Evolutionary conservation across 2,797 vertebrate genomes (phyloP).

Genomic region (Pseudopleuronectes americanus): DNA sequence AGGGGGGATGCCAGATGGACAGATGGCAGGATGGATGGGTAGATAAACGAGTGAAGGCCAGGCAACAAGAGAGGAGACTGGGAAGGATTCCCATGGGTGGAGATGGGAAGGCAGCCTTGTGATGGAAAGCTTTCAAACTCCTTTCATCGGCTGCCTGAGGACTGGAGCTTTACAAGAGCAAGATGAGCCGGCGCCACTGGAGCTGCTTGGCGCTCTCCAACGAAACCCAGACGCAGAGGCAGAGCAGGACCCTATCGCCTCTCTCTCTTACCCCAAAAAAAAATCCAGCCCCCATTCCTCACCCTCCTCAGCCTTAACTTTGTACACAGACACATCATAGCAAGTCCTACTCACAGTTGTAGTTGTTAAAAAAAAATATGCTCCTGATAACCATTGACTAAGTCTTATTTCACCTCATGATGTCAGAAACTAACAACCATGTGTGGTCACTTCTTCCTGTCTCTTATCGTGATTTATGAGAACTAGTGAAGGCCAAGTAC

Average conservation of each 20-base stretch:
- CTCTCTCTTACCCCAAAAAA: slow-evolving; percentile 42
- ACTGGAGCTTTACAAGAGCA: slow-evolving; percentile 81
- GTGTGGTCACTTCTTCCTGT: neutral
- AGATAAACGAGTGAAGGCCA: slow-evolving; percentile 67
- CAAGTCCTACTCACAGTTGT: neutral
- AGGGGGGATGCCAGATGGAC: slow-evolving; percentile 65
- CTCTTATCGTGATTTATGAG: slow-evolving; percentile 2
- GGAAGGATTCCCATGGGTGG: slow-evolving; percentile 75
- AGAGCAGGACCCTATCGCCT: slow-evolving; percentile 62
- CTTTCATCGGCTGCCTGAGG: slow-evolving; percentile 82
- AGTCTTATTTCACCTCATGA: neutral
- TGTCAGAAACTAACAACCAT: neutral
- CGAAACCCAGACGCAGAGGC: slow-evolving; percentile 73
- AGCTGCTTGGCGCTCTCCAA: slow-evolving; percentile 73
- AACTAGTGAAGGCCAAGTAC: neutral
- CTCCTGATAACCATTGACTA: neutral
- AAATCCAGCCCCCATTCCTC: slow-evolving; percentile 36
- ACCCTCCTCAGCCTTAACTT: slow-evolving; percentile 29
- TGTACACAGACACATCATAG: slow-evolving; percentile 29
- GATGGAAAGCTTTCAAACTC: slow-evolving; percentile 82
- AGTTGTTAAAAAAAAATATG: slow-evolving; percentile 5
- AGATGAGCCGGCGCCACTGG: slow-evolving; percentile 82
- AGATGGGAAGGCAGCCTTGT: slow-evolving; percentile 72
- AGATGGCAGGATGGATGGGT: slow-evolving; percentile 66
- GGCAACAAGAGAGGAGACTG: slow-evolving; percentile 65